A percentile compares a stretch with the other conserved stretches of the same genome.
These are phyloP conservation scores for Phymatocera aterrima DNA, from an alignment of 2,888 invertebrate genomes.

Conservation along the genomic window DNA sequence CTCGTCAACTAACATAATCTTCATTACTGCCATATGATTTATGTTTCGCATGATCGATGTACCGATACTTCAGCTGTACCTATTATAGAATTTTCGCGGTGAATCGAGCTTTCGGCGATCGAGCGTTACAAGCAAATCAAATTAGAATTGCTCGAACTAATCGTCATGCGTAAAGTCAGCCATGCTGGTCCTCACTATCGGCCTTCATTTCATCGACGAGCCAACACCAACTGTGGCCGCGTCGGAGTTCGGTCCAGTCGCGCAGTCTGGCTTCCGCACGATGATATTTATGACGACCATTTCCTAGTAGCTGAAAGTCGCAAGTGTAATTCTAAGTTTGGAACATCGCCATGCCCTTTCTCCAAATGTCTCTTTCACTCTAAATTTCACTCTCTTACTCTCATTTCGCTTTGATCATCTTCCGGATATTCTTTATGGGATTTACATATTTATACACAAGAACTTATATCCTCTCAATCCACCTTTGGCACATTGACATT, in stretches of 20 bases:
- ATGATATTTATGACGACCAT: conserved; percentile 37
- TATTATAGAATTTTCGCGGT: too few relatives aligned
- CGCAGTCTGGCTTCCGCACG: conserved; percentile 41
- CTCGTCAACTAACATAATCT: too few relatives aligned
- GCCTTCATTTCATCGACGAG: conserved; percentile 25
- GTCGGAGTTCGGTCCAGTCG: conserved; percentile 33
- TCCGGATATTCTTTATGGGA: not conserved
- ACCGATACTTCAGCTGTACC: too few relatives aligned
- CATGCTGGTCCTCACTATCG: not conserved
- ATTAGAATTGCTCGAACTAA: too few relatives aligned
- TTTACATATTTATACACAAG: too few relatives aligned
- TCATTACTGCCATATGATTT: too few relatives aligned
- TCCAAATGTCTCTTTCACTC: not conserved
- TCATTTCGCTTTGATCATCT: too few relatives aligned
- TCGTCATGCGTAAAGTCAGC: not conserved
- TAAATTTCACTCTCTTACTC: not conserved
- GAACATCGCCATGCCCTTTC: conserved; percentile 15
- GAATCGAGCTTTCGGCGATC: too few relatives aligned
- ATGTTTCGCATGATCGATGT: too few relatives aligned
- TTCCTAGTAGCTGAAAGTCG: conserved; percentile 30
- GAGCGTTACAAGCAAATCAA: too few relatives aligned
- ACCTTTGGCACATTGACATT: too few relatives aligned
- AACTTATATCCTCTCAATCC: too few relatives aligned
- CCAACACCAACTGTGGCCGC: not conserved
- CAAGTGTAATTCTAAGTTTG: conserved; percentile 32